Evolutionary conservation across 2,797 vertebrate species (phyloP), one percentile per base, ranked within the genome.

Genomic region (Synanceia verrucosa): DNA sequence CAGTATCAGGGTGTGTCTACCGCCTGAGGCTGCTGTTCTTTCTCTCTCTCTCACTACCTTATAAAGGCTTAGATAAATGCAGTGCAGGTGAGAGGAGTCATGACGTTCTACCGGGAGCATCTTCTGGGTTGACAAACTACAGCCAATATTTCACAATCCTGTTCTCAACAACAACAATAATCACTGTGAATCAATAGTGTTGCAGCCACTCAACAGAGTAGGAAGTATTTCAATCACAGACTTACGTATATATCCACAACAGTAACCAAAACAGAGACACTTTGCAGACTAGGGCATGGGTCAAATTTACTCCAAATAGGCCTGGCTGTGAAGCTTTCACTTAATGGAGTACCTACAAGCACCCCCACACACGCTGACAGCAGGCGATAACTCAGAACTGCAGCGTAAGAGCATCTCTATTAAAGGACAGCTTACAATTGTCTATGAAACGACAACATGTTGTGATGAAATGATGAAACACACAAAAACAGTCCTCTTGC

Each of bases 241-340:
- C 36, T 4, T 47, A 33, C 34, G 29, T 44, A 44, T 7, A 37
- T 14, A 37, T 51, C 50, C 57, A 62, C 41, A 53, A 59, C 56
- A 57, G 12, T 7, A 43, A 55, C 66, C 64, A 56, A 53, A 46
- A 63, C 1, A 46, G 44, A 64, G 34, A 65, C 6, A 29, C 29
- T 39, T 41, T 26, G 33, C 72, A 43, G 33, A 58, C 77, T 64
- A 82, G 81, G 82, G 46, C 66, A 64, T 0, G 3, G 76, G 72
- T 84, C 81, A 81, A 19, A 56, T 77, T 76, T 47, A 70, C 82
- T 61, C 79, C 73, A 83, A 80, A 85, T 66, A 87, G 72, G 47
- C 23, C 64, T 58, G 67, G 50, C 61, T 78, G 55, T 47, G 70
- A 76, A 58, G 81, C 57, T 62, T 79, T 74, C 59, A 31, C 57